Percentiles rank a stretch among this genome's conserved stretches.
Evolutionary conservation across 2,888 invertebrate species (phyloP).

Genomic region (Diarsia mendica): DNA sequence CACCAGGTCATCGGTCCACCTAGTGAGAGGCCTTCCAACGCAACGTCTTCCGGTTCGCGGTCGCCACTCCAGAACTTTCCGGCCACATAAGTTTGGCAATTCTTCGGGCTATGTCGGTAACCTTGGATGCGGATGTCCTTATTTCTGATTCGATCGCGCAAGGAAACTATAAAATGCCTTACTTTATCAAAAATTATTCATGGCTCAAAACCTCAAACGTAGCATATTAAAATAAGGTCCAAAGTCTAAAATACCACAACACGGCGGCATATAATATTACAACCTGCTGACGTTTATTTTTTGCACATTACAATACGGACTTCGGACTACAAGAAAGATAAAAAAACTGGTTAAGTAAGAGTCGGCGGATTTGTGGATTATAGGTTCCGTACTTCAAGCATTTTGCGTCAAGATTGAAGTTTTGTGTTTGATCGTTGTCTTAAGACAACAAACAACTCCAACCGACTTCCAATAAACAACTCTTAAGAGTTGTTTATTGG

Average conservation of each 20-base stretch:
- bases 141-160: too few relatives aligned
- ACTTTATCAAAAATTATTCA: constrained; percentile 9
- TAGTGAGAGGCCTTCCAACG: too few relatives aligned
- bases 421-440: not conserved
- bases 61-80: too few relatives aligned
- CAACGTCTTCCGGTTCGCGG: too few relatives aligned
- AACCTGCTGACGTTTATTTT: constrained; percentile 41
- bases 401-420: not conserved
- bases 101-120: too few relatives aligned
- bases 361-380: rapidly evolving
- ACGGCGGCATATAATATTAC: constrained; percentile 42
- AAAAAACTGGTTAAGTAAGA: not conserved
- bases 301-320: constrained; percentile 46
- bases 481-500: too few relatives aligned
- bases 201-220: constrained; percentile 2
- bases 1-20: too few relatives aligned
- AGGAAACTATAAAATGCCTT: not conserved
- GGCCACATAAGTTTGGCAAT: too few relatives aligned
- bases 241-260: constrained; percentile 4
- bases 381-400: not conserved
- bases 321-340: constrained; percentile 39
- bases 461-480: too few relatives aligned
- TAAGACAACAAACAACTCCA: too few relatives aligned
- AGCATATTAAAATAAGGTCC: constrained; percentile 2
- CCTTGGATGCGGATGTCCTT: too few relatives aligned